Base-by-base conservation (phyloP, 2,113 vertebrate species). In the Condylura cristata region DNA sequence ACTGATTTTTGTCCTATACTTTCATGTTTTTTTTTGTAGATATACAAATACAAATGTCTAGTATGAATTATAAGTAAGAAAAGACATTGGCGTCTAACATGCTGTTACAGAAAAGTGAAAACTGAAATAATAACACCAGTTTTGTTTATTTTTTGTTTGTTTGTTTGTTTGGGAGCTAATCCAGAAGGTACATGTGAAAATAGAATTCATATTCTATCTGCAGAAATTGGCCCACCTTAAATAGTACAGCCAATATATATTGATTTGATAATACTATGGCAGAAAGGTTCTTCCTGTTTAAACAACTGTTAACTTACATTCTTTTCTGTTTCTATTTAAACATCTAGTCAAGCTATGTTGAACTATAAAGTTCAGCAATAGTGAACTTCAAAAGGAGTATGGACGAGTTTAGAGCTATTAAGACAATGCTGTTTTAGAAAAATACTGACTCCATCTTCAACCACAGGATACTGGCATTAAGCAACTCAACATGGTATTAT, bases 351-450 rank as follows among this genome's bases (percentile, higher is more conserved):
- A 76, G 46, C 17, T 37, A 32, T 85, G n/a, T 53, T 91, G n/a
- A n/a, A n/a, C n/a, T n/a, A n/a, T n/a, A n/a, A n/a, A n/a, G n/a
- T 48, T 14, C 17, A 79, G n/a, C 53, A 20, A 78, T 20, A 83
- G 7, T 17, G 1, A 30, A 76, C 18, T 48, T 9, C 68, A 46
- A 90, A 37, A 68, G 53, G 76, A 74, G 5, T 32, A 70, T 51
- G 8, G 58, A 56, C 60, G 46, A 58, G 34, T 39, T 5, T 53
- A 11, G 28, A 65, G 37, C 4, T 14, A 53, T 63, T 85, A 32
- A 74, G 68, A 63, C n/a, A 90, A 41, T 74, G 16, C 61, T 65
- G 37, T 86, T 93, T 90, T 89, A 71, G 72, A 65, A 80, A 84
- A 86, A 34, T 26, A 51, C 16, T 30, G 56, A 0, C 6, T 2